Conservation (phyloP, 2,797 vertebrate genomes). For the Lepus oiostolus region DNA sequence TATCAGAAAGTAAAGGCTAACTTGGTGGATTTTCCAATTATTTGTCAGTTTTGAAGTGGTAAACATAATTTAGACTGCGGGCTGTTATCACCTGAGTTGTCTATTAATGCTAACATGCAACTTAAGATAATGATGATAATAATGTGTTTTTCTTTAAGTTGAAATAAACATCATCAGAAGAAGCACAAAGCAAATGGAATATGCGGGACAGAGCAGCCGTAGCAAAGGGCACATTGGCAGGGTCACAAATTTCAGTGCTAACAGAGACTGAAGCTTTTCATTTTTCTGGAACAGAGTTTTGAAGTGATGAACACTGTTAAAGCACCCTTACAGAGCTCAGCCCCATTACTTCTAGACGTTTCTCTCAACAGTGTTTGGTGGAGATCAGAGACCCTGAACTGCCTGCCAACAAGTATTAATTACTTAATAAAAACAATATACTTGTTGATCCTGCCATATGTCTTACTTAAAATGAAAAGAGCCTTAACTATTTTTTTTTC, state of each 20-base stretch:
- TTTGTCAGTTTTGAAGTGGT: slow-evolving; percentile 37
- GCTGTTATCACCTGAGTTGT: background rate
- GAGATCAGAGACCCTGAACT: slow-evolving; percentile 55
- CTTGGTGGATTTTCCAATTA: slow-evolving; percentile 40
- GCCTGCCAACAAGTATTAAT: slow-evolving; percentile 19
- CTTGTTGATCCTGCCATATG: background rate
- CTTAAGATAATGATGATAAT: slow-evolving; percentile 61
- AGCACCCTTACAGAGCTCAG: background rate
- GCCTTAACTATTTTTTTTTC: background rate
- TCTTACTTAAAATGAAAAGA: slow-evolving; percentile 40
- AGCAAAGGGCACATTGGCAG: background rate
- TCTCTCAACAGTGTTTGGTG: slow-evolving; percentile 3
- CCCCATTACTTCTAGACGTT: slow-evolving; percentile 35
- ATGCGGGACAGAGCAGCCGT: slow-evolving; percentile 17
- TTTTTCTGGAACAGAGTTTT: slow-evolving; percentile 46
- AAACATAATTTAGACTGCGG: background rate
- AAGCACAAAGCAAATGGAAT: slow-evolving; percentile 41
- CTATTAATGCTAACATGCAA: slow-evolving; percentile 48
- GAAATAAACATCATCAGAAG: slow-evolving; percentile 71
- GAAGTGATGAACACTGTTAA: slow-evolving; percentile 13
- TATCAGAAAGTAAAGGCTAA: background rate
- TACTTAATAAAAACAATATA: slow-evolving; percentile 46
- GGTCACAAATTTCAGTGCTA: slow-evolving; percentile 19
- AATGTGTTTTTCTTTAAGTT: slow-evolving; percentile 55
- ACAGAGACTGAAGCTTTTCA: slow-evolving; percentile 21